Percentiles rank a stretch among this genome's conserved stretches.
Conservation (phyloP, 2,797 vertebrate genomes). For the Peromyscus aztecus region DNA sequence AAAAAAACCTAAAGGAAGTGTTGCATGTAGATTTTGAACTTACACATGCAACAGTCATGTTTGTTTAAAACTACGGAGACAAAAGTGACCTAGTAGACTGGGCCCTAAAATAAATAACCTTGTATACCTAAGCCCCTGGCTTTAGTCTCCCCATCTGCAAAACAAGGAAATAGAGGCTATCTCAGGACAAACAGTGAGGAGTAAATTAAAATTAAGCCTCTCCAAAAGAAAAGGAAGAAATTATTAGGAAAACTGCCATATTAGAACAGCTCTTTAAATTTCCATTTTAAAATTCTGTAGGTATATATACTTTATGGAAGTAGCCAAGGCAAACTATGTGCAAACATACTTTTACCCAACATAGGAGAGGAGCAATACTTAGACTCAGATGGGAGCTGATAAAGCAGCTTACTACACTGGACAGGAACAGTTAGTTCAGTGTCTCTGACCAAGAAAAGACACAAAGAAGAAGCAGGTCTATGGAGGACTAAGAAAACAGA, state of each 20-base stretch:
- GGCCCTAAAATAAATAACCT: background rate
- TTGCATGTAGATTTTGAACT: background rate
- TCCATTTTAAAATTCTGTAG: constrained; percentile 26
- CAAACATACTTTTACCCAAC: constrained; percentile 4
- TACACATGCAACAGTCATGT: background rate
- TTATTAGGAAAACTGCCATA: constrained; percentile 23
- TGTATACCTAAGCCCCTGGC: background rate
- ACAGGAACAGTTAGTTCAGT: background rate
- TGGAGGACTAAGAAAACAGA: constrained; percentile 49
- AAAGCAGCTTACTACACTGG: constrained; percentile 27
- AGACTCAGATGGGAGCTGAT: background rate
- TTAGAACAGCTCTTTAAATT: background rate
- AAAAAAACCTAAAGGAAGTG: background rate
- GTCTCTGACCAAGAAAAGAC: constrained; percentile 39
- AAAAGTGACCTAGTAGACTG: background rate
- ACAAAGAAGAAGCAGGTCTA: constrained; percentile 46
- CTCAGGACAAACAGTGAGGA: constrained; percentile 13
- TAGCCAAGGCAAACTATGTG: constrained; percentile 5
- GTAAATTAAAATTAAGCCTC: constrained; percentile 15
- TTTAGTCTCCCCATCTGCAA: background rate
- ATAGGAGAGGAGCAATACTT: background rate
- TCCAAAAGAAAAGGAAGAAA: background rate
- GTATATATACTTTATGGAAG: constrained; percentile 42
- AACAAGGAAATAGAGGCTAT: constrained; percentile 24
- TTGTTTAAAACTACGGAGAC: background rate